Evolutionary conservation across 1,140 invertebrate species (phyloP).

Genomic region (Plutomurus gul): DNA sequence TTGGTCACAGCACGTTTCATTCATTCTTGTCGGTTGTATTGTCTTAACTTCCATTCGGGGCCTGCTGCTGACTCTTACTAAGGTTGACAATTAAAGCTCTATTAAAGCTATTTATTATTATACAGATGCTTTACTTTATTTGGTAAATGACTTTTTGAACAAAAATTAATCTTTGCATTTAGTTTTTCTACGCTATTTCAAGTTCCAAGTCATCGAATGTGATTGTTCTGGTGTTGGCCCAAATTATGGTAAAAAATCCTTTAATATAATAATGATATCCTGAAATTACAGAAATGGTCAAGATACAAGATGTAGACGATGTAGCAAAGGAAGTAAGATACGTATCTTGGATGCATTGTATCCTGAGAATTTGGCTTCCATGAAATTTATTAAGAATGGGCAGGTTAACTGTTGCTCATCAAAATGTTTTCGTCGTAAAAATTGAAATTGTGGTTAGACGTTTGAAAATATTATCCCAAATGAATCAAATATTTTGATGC

Average conservation of each 20-base stretch:
- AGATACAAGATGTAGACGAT: too few relatives aligned
- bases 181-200: slow-evolving; percentile 99
- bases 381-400: too few relatives aligned
- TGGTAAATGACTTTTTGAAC: slow-evolving; percentile 32
- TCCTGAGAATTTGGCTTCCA: too few relatives aligned
- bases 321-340: too few relatives aligned
- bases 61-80: slow-evolving; percentile 93
- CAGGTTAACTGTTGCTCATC: too few relatives aligned
- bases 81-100: slow-evolving; percentile 66
- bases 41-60: slow-evolving; percentile 97
- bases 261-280: too few relatives aligned
- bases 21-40: slow-evolving; percentile 95
- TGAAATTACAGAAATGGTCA: too few relatives aligned
- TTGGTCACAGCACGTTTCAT: slow-evolving; percentile 99
- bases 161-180: slow-evolving; percentile 50
- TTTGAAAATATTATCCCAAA: too few relatives aligned
- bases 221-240: slow-evolving; percentile 93
- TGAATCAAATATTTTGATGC: too few relatives aligned
- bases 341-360: too few relatives aligned
- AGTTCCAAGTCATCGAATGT: slow-evolving; percentile 98
- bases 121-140: slow-evolving; percentile 35
- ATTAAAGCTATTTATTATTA: neutral
- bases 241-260: slow-evolving; percentile 98
- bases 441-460: too few relatives aligned
- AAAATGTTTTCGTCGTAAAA: too few relatives aligned